Evolutionary conservation across 2,888 invertebrate species (phyloP), one percentile per base, ranked within the genome.

Genomic region (Calameuta idolon): DNA sequence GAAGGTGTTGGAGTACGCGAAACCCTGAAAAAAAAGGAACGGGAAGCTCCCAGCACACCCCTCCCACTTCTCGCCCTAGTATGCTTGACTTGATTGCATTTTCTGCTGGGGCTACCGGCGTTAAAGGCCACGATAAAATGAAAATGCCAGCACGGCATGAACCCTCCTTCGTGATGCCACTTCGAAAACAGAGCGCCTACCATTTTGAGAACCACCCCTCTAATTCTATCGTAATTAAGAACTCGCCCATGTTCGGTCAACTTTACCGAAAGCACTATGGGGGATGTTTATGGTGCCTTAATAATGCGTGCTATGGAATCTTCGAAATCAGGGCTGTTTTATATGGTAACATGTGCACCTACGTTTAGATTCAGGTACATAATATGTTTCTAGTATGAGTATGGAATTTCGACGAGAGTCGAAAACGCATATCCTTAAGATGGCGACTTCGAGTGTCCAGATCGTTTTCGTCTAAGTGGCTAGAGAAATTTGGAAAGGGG

Each of bases 11-110:
- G 55, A 23, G 55, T 71, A 33, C 33, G 71, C 31, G 71, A 34
- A 71, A 71, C 71, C 31, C 71, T 71, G 71, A 15, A 12, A 33
- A 69, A 69, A 15, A 34, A 23, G 23, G 23, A 15, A 9, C 23
- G 55, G 23, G 23, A 55, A 23, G 23, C 55, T 15, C 5, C 55
- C 55, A 9, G 23, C 23, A 55, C 15, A 23, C 55, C 23, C 55
- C 23, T 55, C 71, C 1, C 71, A 31, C 31, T 71, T 23, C 23
- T 31, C 71, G 5, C 23, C 71, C 31, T 3, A 71, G 34, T 71
- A 31, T 33, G 77, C 75, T 75, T 34, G 75, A 76, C 78, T 81
- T 81, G 81, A 82, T 81, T 81, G 76, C 75, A 79, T 82, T 82
- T 81, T 80, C 77, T 77, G 78, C 34, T 11, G 71, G 34, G 55